A percentile compares a stretch with the other conserved stretches of the same genome.
phyloP scores from a whole-genome alignment of 1,140 invertebrate genomes.

The Lamellibrachia luymesi region DNA sequence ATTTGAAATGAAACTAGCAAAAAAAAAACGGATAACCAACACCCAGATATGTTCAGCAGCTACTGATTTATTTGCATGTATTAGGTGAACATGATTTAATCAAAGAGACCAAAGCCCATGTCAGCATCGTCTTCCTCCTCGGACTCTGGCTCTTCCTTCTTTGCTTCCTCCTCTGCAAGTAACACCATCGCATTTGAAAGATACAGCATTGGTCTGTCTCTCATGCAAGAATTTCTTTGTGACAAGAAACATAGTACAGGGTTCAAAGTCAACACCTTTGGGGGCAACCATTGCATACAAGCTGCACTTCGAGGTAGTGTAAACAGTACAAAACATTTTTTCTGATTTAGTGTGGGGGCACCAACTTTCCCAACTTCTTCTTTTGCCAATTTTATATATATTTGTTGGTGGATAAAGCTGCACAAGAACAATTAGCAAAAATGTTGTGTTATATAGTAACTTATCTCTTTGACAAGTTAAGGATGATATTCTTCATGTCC shows the following conservation, averaged over 20 bases:
- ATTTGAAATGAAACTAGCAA: not conserved
- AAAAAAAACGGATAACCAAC: not conserved
- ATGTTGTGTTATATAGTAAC: no score
- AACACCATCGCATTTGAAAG: slow-evolving; percentile 20
- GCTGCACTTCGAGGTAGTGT: not conserved
- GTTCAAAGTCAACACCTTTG: no score
- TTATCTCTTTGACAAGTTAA: no score
- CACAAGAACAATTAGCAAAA: no score
- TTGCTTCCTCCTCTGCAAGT: slow-evolving; percentile 48
- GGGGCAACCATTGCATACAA: no score
- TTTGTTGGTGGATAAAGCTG: no score
- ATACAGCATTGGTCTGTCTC: no score
- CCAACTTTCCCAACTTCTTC: no score
- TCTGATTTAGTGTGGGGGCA: not conserved
- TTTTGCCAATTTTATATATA: no score
- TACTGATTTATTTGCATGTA: not conserved
- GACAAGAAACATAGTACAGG: no score
- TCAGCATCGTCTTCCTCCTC: slow-evolving; percentile 54
- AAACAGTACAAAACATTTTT: not conserved
- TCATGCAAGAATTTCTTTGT: no score
- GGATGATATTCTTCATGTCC: no score
- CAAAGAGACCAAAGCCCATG: slow-evolving; percentile 54
- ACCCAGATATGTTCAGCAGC: not conserved
- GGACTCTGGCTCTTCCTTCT: slow-evolving; percentile 54
- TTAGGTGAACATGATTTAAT: slow-evolving; percentile 32